A percentile compares a stretch with the other conserved stretches of the same genome.
Conservation (phyloP, 2,888 invertebrate species). For the Melanchra persicariae region DNA sequence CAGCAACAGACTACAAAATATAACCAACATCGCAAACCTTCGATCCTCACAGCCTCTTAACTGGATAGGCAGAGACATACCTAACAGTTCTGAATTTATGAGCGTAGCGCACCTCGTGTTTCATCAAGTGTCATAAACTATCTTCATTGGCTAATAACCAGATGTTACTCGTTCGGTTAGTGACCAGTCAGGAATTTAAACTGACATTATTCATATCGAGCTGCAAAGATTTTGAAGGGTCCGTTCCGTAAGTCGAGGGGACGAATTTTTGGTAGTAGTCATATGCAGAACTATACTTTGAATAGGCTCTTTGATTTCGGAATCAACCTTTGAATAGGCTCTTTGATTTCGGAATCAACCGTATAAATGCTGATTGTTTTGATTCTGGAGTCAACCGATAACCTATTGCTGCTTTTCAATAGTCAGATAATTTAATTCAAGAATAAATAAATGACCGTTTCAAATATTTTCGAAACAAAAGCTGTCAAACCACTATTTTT, state of each 20-base stretch:
- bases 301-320: too few species aligned
- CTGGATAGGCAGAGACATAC: constrained; percentile 52
- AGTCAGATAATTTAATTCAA: too few species aligned
- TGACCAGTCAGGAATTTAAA: constrained; percentile 60
- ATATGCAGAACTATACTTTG: background rate
- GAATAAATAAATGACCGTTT: too few species aligned
- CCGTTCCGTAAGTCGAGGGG: background rate
- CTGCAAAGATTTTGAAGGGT: constrained; percentile 9
- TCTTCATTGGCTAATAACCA: constrained; percentile 68
- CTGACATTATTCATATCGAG: constrained; percentile 57
- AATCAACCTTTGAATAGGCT: too few species aligned
- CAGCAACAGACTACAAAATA: background rate
- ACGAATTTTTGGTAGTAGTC: background rate
- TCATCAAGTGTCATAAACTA: constrained; percentile 69
- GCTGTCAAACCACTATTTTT: background rate
- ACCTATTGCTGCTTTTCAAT: too few species aligned
- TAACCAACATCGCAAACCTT: background rate
- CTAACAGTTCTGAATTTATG: constrained; percentile 65
- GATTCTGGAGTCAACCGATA: too few species aligned
- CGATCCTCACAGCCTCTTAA: constrained; percentile 18
- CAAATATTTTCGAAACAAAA: too few species aligned
- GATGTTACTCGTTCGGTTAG: constrained; percentile 51
- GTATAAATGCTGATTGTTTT: too few species aligned
- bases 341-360: too few species aligned
- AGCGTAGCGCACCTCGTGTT: constrained; percentile 59